Percentiles rank a stretch among this genome's conserved stretches.
Conservation (phyloP, 2,113 vertebrate species). For the Solenodon paradoxus region DNA sequence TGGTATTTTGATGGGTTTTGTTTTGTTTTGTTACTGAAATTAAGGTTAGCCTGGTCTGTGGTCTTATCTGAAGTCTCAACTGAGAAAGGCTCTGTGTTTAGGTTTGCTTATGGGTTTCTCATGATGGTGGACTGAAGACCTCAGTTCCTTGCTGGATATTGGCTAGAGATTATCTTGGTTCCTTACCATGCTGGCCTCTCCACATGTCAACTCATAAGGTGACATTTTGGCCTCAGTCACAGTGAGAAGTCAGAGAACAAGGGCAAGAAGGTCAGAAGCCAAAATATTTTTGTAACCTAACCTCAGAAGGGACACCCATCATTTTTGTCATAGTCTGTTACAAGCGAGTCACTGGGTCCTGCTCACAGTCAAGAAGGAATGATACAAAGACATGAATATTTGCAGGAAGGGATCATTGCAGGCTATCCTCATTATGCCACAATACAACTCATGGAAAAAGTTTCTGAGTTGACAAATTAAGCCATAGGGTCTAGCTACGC, state of each 20-base stretch:
- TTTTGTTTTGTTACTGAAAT: too few species aligned
- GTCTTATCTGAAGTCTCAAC: neutral
- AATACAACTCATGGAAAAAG: neutral
- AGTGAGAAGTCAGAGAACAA: neutral
- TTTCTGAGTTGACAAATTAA: neutral
- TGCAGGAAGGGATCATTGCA: neutral
- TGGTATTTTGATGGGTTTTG: too few species aligned
- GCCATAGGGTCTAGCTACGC: neutral
- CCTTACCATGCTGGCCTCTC: neutral
- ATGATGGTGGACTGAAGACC: accelerated
- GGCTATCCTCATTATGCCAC: neutral
- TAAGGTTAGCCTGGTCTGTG: too few species aligned
- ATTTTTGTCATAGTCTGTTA: neutral
- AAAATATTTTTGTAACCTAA: neutral
- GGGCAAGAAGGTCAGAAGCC: neutral
- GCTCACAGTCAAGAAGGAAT: neutral
- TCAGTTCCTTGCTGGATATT: neutral
- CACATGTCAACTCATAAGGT: neutral
- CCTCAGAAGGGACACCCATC: neutral
- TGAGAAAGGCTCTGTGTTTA: neutral
- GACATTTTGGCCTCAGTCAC: neutral
- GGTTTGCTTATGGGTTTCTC: neutral
- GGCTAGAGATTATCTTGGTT: neutral
- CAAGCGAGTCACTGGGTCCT: neutral
- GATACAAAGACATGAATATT: neutral